Base-by-base conservation (phyloP, 2,797 vertebrate genomes). In the Pseudochirops corinnae region DNA sequence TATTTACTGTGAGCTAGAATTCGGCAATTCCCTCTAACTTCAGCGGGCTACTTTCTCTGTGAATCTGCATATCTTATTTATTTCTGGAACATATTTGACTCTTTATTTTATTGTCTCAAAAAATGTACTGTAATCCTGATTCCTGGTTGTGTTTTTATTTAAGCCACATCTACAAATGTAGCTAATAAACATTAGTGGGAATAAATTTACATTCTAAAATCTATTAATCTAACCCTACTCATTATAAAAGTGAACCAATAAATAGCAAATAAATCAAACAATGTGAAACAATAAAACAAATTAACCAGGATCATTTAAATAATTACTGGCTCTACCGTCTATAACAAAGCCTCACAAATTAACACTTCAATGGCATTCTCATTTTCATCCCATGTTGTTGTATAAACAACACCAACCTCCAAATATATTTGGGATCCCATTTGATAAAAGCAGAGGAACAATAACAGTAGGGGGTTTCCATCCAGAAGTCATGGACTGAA, bases 201-300 rank as follows among this genome's bases (percentile, higher is more conserved):
- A 97, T 52, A 98, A 98, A 98, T 98, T 98, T 98, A 95, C 96
- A 97, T 98, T 98, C 55, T 96, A 94, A 98, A 98, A 97, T 98
- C 97, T 98, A 98, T 98, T 98, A 97, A 98, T 98, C 98, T 98
- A 97, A 97, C 97, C 96, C 97, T 96, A 94, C 95, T 98, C 93
- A 95, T 98, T 98, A 97, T 74, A 93, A 96, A 98, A 97, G 96
- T 60, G 92, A 98, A 97, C 96, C 60, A 93, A 96, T 97, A 98
- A 98, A 97, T 90, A 96, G 94, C 94, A 96, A 98, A 97, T 97
- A 98, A 98, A 98, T 96, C 98, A 98, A 98, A 97, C 90, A 97
- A 96, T 97, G 96, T 95, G 97, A 98, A 98, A 98, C 95, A 98
- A 96, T 96, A 97, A 98, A 98, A 98, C 92, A 97, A 98, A 97